These are phyloP conservation scores for Aphis craccivora DNA, from an alignment of 1,140 invertebrate species.

Conservation along the genomic window DNA sequence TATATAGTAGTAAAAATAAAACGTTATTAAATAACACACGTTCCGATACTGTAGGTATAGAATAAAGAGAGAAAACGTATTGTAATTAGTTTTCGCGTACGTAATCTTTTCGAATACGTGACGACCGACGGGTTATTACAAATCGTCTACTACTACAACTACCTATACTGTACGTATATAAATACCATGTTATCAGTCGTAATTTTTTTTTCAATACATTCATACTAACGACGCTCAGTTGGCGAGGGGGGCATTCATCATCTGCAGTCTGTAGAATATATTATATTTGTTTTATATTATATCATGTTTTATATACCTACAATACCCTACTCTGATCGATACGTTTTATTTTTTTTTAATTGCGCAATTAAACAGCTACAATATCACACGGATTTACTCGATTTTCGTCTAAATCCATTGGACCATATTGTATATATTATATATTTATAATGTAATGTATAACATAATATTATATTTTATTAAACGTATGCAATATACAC, in stretches of 20 bases:
- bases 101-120: conserved; percentile 14
- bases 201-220: background rate
- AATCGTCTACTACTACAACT: background rate
- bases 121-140: conserved; percentile 5
- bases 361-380: background rate
- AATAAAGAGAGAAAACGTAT: background rate
- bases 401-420: background rate
- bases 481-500: background rate
- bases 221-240: background rate
- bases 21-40: background rate
- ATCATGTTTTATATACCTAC: background rate
- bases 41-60: background rate
- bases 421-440: background rate
- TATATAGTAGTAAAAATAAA: background rate
- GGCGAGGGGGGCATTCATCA: background rate
- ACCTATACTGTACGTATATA: background rate
- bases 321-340: background rate
- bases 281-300: background rate
- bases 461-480: background rate
- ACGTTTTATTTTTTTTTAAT: background rate
- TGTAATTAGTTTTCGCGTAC: conserved; percentile 3
- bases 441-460: too few species aligned
- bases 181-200: background rate
- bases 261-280: background rate
- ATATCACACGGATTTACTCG: background rate